phyloP scores from a whole-genome alignment of 1,140 invertebrate species.

The Propsilocerus akamusi region DNA sequence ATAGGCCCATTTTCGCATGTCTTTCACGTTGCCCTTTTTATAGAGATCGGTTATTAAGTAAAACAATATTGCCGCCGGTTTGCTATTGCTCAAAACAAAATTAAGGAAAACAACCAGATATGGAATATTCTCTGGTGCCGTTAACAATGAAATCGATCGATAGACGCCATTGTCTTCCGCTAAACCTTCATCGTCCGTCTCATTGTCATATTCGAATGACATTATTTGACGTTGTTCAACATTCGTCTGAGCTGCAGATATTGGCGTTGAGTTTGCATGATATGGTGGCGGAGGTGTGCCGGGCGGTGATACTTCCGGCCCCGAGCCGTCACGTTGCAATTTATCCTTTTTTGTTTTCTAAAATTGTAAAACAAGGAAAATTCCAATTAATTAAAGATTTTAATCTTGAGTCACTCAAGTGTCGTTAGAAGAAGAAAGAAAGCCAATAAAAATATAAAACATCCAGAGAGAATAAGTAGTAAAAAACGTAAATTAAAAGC shows the following conservation, averaged over 20 bases:
- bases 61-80: conserved; percentile 70
- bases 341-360: conserved; percentile 10
- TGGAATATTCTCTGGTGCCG: conserved; percentile 45
- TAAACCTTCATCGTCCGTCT: conserved; percentile 59
- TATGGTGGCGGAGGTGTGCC: conserved; percentile 78
- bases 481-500: no score
- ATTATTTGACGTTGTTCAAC: conserved; percentile 58
- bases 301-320: conserved; percentile 47
- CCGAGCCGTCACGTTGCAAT: conserved; percentile 23
- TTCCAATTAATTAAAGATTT: neutral
- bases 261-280: conserved; percentile 19
- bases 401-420: no score
- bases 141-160: conserved; percentile 47
- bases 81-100: conserved; percentile 69
- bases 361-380: neutral
- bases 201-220: conserved; percentile 88
- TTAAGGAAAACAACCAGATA: conserved; percentile 80
- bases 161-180: conserved; percentile 64
- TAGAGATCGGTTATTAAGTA: conserved; percentile 74
- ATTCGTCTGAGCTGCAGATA: conserved; percentile 7
- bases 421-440: no score
- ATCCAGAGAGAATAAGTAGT: no score
- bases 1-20: conserved; percentile 91
- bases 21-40: conserved; percentile 67
- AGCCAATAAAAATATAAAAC: no score